Percentiles rank a stretch among this genome's conserved stretches.
Evolutionary conservation across 1,140 invertebrate species (phyloP).

Genomic region (Luehdorfia chinensis): DNA sequence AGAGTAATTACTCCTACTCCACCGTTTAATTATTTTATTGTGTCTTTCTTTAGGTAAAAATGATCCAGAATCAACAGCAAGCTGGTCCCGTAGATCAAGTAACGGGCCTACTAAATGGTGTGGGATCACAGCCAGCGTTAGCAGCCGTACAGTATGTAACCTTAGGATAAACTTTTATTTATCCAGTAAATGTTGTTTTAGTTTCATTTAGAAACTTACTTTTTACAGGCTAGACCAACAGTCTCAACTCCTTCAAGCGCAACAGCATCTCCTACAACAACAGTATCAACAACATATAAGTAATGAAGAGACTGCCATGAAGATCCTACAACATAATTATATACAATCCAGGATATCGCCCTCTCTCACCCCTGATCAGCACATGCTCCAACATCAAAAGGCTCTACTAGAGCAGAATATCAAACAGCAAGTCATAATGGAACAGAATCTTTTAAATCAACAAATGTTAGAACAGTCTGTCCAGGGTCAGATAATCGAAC

Average conservation of each 20-base stretch:
- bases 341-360: constrained; percentile 73
- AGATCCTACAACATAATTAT: constrained; percentile 72
- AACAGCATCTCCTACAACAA: constrained; percentile 73
- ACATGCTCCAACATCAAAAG: no score
- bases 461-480: constrained; percentile 78
- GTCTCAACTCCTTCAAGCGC: constrained; percentile 69
- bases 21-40: no score
- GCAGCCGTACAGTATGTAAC: constrained; percentile 55
- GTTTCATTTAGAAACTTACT: neutral
- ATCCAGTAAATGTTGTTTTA: no score
- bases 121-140: constrained; percentile 47
- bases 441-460: constrained; percentile 79
- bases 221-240: constrained; percentile 66
- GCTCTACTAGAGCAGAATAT: constrained; percentile 54
- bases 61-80: constrained; percentile 81
- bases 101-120: constrained; percentile 69
- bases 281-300: constrained; percentile 75
- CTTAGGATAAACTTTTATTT: neutral
- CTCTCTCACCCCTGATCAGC: constrained; percentile 48
- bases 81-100: constrained; percentile 76
- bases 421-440: constrained; percentile 68
- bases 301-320: constrained; percentile 67
- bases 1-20: no score
- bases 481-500: constrained; percentile 64
- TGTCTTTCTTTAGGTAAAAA: constrained; percentile 75